A percentile compares a stretch with the other conserved stretches of the same genome.
Evolutionary conservation across 2,888 invertebrate genomes (phyloP).

Genomic region (Rhingia campestris): DNA sequence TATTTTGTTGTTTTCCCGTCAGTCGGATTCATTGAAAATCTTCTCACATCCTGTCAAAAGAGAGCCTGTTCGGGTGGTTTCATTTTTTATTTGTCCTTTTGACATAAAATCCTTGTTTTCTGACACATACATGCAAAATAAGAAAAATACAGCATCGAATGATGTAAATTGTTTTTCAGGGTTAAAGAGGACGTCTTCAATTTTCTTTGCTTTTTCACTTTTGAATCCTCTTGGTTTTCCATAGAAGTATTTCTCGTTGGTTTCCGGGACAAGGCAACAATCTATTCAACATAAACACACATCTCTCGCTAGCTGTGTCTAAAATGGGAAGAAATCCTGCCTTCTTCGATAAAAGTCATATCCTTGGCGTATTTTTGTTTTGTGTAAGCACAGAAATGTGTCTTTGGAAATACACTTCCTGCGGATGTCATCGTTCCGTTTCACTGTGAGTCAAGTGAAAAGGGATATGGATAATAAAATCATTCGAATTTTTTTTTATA

Average conservation of each 20-base stretch:
- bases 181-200: slow-evolving; percentile 24
- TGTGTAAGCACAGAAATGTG: slow-evolving; percentile 14
- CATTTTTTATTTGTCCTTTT: background rate
- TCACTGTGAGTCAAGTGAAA: slow-evolving; percentile 59
- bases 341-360: slow-evolving; percentile 13
- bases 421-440: slow-evolving; percentile 39
- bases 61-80: background rate
- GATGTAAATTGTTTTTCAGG: slow-evolving; percentile 54
- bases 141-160: slow-evolving; percentile 7
- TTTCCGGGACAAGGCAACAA: slow-evolving; percentile 39
- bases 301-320: background rate
- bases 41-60: slow-evolving; percentile 53
- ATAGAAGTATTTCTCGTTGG: background rate
- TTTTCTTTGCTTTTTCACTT: slow-evolving; percentile 17
- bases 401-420: slow-evolving; percentile 26
- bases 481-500: slow-evolving; percentile 59
- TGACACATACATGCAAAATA: slow-evolving; percentile 15
- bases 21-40: slow-evolving; percentile 57
- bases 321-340: slow-evolving; percentile 13
- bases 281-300: background rate
- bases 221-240: background rate
- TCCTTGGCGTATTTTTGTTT: slow-evolving; percentile 5
- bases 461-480: slow-evolving; percentile 70
- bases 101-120: slow-evolving; percentile 44
- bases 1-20: slow-evolving; percentile 32